phyloP scores from a whole-genome alignment of 1,140 invertebrate genomes.

The Dufourea novaeangliae region DNA sequence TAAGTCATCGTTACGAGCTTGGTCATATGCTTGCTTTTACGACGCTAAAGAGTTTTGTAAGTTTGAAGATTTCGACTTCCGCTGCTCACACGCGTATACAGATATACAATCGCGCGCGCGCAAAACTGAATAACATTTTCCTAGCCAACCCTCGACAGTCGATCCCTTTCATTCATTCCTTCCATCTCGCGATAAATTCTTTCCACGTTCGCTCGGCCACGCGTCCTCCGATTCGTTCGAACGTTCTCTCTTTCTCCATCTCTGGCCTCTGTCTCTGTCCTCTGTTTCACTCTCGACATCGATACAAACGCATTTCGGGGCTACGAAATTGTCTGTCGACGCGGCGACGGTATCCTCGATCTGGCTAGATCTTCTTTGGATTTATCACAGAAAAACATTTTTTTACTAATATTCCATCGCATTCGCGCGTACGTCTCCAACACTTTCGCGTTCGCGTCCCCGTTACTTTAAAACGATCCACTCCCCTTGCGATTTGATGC shows the following conservation, averaged over 20 bases:
- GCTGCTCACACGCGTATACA: background rate
- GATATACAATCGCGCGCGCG: background rate
- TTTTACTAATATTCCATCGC: conserved; percentile 74
- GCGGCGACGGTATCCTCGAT: conserved; percentile 41
- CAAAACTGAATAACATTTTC: background rate
- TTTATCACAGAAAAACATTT: conserved; percentile 81
- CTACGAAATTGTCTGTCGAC: conserved; percentile 48
- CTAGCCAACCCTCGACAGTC: background rate
- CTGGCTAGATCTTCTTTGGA: conserved; percentile 54
- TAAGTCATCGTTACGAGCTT: conserved; percentile 62
- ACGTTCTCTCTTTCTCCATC: background rate
- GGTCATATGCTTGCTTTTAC: conserved; percentile 67
- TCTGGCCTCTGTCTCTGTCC: background rate
- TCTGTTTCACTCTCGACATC: background rate
- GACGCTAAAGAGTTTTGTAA: conserved; percentile 48
- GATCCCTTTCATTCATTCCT: background rate
- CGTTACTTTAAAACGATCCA: no score
- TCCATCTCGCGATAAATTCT: background rate
- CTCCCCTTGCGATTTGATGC: no score
- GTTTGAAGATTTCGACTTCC: conserved; percentile 28
- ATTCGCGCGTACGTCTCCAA: conserved; percentile 1
- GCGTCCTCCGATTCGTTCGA: background rate
- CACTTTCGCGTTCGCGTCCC: conserved; percentile 17
- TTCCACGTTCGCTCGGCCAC: background rate
- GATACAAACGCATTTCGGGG: conserved; percentile 22